Evolutionary conservation across 1,140 invertebrate species (phyloP).

Genomic region (Cydia pomonella): DNA sequence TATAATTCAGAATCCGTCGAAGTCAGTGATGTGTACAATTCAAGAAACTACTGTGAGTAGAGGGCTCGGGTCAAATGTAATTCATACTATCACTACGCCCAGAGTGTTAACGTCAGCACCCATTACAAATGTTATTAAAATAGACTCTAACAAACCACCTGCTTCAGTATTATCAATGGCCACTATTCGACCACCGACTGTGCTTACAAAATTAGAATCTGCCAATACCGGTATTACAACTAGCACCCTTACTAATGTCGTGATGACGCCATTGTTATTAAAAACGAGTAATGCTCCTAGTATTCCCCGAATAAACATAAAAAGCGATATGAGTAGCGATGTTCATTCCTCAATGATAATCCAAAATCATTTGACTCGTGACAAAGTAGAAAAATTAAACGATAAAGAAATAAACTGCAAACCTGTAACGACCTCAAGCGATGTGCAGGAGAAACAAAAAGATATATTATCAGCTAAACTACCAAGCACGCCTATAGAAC

Average conservation of each 20-base stretch:
- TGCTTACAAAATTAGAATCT: constrained; percentile 61
- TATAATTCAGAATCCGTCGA: constrained; percentile 63
- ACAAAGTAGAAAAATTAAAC: constrained; percentile 4
- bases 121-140: constrained; percentile 62
- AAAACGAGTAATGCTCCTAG: constrained; percentile 56
- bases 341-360: background rate
- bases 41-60: constrained; percentile 61
- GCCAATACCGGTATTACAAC: constrained; percentile 58
- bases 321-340: constrained; percentile 44
- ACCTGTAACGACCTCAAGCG: constrained; percentile 14
- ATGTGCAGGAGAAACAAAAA: constrained; percentile 32
- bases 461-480: constrained; percentile 24
- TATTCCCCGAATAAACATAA: constrained; percentile 54
- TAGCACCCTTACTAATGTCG: constrained; percentile 59
- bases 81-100: constrained; percentile 66
- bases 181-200: constrained; percentile 57
- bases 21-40: constrained; percentile 58
- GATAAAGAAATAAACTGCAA: constrained; percentile 34
- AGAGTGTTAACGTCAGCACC: constrained; percentile 59
- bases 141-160: constrained; percentile 62
- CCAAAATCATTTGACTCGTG: constrained; percentile 29
- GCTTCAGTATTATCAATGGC: constrained; percentile 68
- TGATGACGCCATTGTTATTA: constrained; percentile 66
- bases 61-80: constrained; percentile 65
- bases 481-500: constrained; percentile 37